Percentiles rank a stretch among this genome's conserved stretches.
Conservation (phyloP, 2,888 invertebrate genomes). For the Lissonota sp. region DNA sequence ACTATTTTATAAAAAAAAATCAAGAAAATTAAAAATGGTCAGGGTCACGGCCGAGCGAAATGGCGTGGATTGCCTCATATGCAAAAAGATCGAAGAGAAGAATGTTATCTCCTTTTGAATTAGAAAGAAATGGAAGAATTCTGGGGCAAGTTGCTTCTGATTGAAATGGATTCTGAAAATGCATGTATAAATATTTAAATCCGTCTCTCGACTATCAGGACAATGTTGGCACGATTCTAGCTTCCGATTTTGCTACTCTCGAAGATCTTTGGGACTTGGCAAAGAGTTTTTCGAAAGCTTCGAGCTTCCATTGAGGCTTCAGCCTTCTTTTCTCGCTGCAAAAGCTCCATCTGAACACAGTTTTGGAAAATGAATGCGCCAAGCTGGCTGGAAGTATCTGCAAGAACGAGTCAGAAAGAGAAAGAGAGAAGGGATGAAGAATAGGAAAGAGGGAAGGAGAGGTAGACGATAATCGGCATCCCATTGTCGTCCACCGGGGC, state of each 20-base stretch:
- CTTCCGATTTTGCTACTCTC: conserved; percentile 1
- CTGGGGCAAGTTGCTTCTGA: not conserved
- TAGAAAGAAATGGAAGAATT: not conserved
- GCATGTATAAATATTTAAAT: not conserved
- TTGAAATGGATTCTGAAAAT: not conserved
- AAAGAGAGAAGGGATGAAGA: conserved; percentile 20
- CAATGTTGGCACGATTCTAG: conserved; percentile 4
- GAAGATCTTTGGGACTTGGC: conserved; percentile 24
- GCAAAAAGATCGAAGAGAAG: too few relatives aligned
- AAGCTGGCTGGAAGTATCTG: not conserved
- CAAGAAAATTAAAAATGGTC: too few relatives aligned
- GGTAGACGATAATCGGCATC: conserved; percentile 62
- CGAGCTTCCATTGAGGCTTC: conserved; percentile 7
- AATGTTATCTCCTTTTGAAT: too few relatives aligned
- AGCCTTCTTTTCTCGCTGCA: not conserved
- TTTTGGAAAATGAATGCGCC: not conserved
- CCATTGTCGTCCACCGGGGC: conserved; percentile 40
- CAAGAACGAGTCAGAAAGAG: conserved; percentile 4
- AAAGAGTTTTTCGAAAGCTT: conserved; percentile 15
- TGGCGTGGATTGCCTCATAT: too few relatives aligned
- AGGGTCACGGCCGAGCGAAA: too few relatives aligned
- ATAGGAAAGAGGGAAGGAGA: conserved; percentile 8
- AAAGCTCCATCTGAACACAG: not conserved
- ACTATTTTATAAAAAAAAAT: too few relatives aligned
- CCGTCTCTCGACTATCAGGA: not conserved